Conservation (phyloP, 2,888 invertebrate species). For the Luffia ferchaultella region DNA sequence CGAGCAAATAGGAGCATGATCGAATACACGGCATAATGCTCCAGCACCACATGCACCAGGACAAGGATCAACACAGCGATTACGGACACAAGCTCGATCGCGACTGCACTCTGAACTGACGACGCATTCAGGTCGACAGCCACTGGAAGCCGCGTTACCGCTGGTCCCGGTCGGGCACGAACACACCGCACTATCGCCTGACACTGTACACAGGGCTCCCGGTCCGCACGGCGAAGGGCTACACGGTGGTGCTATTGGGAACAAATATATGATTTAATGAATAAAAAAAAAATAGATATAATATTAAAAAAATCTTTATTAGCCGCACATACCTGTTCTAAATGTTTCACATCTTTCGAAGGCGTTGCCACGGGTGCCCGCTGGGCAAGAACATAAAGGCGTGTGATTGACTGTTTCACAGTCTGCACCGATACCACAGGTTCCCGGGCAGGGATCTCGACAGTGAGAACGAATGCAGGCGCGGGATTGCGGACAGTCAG, state of each 20-base stretch:
- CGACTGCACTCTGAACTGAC: constrained; percentile 82
- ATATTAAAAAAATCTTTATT: background rate
- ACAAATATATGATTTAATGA: no score
- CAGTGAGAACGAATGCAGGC: constrained; percentile 86
- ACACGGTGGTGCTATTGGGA: constrained; percentile 67
- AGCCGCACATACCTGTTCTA: constrained; percentile 28
- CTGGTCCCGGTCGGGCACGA: constrained; percentile 79
- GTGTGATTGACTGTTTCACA: constrained; percentile 78
- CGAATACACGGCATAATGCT: constrained; percentile 73
- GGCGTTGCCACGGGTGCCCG: constrained; percentile 73
- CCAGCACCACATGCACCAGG: constrained; percentile 81
- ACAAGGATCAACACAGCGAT: constrained; percentile 85
- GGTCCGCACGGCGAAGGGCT: constrained; percentile 80
- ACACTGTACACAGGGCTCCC: constrained; percentile 72
- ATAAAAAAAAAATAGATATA: background rate
- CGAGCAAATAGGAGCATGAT: constrained; percentile 74
- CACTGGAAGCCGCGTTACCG: constrained; percentile 77
- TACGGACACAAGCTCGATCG: constrained; percentile 77
- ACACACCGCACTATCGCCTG: constrained; percentile 72
- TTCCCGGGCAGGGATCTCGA: constrained; percentile 81
- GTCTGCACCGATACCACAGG: constrained; percentile 84
- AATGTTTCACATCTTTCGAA: constrained; percentile 67
- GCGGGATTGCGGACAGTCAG: constrained; percentile 84
- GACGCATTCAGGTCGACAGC: constrained; percentile 85
- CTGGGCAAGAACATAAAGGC: constrained; percentile 76